These are phyloP conservation scores for Xestobium rufovillosum DNA, from an alignment of 2,888 invertebrate species.

Conservation along the genomic window DNA sequence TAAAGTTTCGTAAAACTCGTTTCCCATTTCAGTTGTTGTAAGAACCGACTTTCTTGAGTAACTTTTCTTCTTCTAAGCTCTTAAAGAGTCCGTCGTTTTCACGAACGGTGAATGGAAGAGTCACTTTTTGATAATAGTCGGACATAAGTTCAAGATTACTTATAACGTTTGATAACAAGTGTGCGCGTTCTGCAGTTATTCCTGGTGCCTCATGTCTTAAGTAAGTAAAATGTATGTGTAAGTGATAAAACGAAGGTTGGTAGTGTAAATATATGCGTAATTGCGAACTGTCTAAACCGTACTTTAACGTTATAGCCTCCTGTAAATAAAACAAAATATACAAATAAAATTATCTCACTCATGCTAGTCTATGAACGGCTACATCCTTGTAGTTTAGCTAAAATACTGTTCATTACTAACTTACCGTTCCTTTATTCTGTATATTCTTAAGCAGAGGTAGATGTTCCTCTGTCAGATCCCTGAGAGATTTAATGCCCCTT, in stretches of 20 bases:
- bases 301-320: conserved; percentile 71
- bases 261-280: conserved; percentile 87
- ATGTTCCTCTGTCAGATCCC: conserved; percentile 73
- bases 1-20: conserved; percentile 40
- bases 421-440: conserved; percentile 63
- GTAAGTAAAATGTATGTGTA: conserved; percentile 89
- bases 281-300: conserved; percentile 60
- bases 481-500: conserved; percentile 68
- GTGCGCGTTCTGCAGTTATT: conserved; percentile 76
- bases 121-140: conserved; percentile 77
- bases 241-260: conserved; percentile 94
- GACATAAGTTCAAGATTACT: conserved; percentile 76
- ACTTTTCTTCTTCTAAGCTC: conserved; percentile 53
- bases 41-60: conserved; percentile 44
- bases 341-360: not conserved
- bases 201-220: conserved; percentile 75
- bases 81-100: conserved; percentile 68
- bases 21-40: conserved; percentile 27
- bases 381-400: conserved; percentile 8
- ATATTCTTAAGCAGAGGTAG: conserved; percentile 79
- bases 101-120: conserved; percentile 70
- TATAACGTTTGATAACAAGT: conserved; percentile 82
- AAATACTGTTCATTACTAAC: too few species aligned
- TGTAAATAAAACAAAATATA: conserved; percentile 39
- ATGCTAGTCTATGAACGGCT: conserved; percentile 4